Base-by-base conservation (phyloP, 2,113 vertebrate species). In the Hiodon tergisus region DNA sequence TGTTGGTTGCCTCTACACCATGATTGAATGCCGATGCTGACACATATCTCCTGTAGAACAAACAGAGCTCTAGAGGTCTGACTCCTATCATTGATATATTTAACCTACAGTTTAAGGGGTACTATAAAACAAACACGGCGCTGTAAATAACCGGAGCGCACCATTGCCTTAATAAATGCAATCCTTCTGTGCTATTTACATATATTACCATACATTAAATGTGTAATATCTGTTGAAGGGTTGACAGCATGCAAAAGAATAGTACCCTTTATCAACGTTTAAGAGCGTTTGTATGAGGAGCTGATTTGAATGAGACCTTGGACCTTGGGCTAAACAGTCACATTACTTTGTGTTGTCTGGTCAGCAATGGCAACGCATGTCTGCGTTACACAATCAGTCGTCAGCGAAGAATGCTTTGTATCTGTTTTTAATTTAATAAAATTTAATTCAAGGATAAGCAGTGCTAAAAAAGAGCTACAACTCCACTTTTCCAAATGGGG, bases 141-240 rank as follows among this genome's bases (percentile, higher is more conserved):
- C 63, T 10, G 1, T 46, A 66, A 48, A 63, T 16, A n/a, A 65
- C 17, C 16, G 2, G 76, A 67, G 77, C 76, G 69, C 47, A 62
- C 62, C 8, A 60, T 52, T 78, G 58, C 76, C 75, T 3, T 81
- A 82, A 86, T 89, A 79, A 83, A 89, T 87, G 78, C 84, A 81
- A 79, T 85, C 78, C 77, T 58, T 63, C 17, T 4, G 67, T 76
- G 57, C 3, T 52, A 85, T 87, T 87, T 86, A 77, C 84, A 87
- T 86, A 82, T 69, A 84, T 87, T 86, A 86, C 48, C 81, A 82
- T 53, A 80, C 76, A 83, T 81, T 80, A 79, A 77, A 80, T 76
- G 79, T 83, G 82, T 79, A 69, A 66, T 75, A 60, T 77, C 77
- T 74, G 61, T 79, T 72, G 75, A 84, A 86, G 88, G 86, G 86